Base-by-base conservation (phyloP, 2,113 vertebrate genomes). In the Sapajus apella region DNA sequence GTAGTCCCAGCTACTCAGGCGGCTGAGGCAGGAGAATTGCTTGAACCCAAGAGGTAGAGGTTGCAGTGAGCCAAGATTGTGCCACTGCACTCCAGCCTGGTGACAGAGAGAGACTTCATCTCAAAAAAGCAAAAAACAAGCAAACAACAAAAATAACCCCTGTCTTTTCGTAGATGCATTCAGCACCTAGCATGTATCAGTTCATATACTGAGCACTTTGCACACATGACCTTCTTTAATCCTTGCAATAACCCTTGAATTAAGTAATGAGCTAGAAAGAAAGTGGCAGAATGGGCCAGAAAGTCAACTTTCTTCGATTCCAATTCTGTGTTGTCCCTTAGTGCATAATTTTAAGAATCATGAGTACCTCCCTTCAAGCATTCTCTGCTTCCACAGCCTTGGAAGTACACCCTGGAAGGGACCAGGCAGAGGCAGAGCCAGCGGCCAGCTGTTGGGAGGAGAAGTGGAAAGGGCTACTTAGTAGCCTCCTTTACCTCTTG, bases 151-250 rank as follows among this genome's bases (percentile, higher is more conserved):
- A 52, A 52, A 52, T 43, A 43, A 52, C 5, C 52, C 3, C 16
- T 43, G 72, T 37, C 21, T 66, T 52, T 76, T 37, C 56, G 61
- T 32, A 43, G 6, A 40, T 9, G 23, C 13, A 25, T 4, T n/a
- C 16, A 43, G 27, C 7, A 80, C 45, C 45, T 25, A 40, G 32
- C 11, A 11, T 18, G 32, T 14, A 4, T 32, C 87, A n/a, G 14
- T 35, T 3, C 32, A 20, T 6, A 37, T 50, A 47, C 18, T 50
- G 70, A 90, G 17, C 16, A 50, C 37, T 6, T 13, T 40, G 16
- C 2, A 70, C 4, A 37, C 9, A 3, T 0, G 8, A 0, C 17
- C 27, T 5, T 77, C 80, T 45, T 75, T 9, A 10, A 89, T 4
- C 25, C 61, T 73, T n/a, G 52, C 11, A 55, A 77, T 52, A 47